Evolutionary conservation across 2,113 vertebrate species (phyloP).

Genomic region (Coregonus clupeaformis): DNA sequence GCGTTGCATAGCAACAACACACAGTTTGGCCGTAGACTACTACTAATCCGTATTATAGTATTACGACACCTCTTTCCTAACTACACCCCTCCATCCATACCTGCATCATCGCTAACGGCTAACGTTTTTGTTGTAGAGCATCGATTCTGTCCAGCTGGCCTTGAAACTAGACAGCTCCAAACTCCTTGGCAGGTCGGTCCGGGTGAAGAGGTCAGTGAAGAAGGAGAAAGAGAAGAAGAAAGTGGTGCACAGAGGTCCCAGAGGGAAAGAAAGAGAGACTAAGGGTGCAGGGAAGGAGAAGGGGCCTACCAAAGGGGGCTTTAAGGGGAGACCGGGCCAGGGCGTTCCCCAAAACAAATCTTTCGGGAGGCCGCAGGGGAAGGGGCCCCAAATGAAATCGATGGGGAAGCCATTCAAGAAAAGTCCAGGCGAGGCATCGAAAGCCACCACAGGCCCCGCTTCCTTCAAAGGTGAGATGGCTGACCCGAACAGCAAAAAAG

Average conservation of each 20-base stretch:
- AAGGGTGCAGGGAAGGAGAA: neutral
- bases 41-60: neutral
- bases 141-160: constrained; percentile 87
- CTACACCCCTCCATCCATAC: neutral
- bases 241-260: neutral
- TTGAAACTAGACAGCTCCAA: constrained; percentile 82
- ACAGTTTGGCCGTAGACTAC: neutral
- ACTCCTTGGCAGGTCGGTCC: constrained; percentile 80
- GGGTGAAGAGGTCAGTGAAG: constrained; percentile 80
- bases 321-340: constrained; percentile 20
- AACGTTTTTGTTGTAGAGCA: constrained; percentile 64
- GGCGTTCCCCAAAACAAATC: neutral
- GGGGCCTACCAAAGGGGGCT: neutral
- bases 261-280: neutral
- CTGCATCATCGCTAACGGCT: neutral
- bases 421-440: neutral
- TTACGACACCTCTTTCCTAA: neutral
- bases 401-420: neutral
- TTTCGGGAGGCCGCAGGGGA: neutral
- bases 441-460: constrained; percentile 8
- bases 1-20: neutral
- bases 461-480: constrained; percentile 83
- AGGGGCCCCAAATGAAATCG: constrained; percentile 16
- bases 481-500: constrained; percentile 51
- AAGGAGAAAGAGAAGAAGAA: constrained; percentile 63